Conservation (phyloP, 2,888 invertebrate genomes). For the Clitarchus hookeri region DNA sequence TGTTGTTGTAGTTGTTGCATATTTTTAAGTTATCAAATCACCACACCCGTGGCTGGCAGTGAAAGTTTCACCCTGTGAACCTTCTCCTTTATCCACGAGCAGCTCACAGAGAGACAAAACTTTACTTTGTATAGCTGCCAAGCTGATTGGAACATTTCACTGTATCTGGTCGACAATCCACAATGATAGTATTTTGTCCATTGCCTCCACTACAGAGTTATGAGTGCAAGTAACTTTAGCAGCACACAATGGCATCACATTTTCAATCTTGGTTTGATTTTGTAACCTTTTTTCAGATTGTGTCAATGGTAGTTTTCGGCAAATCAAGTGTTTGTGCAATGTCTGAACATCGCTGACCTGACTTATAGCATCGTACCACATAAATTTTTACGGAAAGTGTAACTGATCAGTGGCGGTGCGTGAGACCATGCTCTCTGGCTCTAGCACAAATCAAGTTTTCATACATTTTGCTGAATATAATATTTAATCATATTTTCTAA, state of each 20-base stretch:
- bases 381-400: neutral
- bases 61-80: neutral
- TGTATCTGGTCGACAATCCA: neutral
- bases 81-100: neutral
- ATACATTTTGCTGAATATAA: too few relatives aligned
- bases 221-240: neutral
- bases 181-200: neutral
- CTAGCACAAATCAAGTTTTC: too few relatives aligned
- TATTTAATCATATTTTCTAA: too few relatives aligned
- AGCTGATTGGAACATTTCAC: neutral
- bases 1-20: neutral
- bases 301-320: neutral
- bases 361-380: neutral
- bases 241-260: neutral
- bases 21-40: neutral
- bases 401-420: neutral
- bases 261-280: neutral
- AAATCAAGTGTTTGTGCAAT: neutral
- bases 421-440: too few relatives aligned
- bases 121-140: neutral
- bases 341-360: neutral
- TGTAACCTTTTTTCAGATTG: neutral
- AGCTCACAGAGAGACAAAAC: neutral
- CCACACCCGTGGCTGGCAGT: neutral
- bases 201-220: neutral